Evolutionary conservation across 2,888 invertebrate genomes (phyloP).

Genomic region (Liposcelis brunnea): DNA sequence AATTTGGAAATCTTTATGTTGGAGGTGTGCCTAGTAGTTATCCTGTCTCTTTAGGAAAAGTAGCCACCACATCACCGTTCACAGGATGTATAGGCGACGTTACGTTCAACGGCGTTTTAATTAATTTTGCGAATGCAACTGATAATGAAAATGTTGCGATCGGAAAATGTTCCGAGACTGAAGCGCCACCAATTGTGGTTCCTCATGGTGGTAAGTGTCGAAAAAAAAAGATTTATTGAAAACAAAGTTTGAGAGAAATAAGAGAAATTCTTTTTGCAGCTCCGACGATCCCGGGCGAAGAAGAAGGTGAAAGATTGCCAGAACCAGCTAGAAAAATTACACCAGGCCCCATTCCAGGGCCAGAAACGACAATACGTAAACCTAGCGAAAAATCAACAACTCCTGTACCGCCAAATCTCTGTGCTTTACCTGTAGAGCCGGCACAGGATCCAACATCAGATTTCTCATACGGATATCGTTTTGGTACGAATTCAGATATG

Average conservation of each 20-base stretch:
- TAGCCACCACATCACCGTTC: constrained; percentile 46
- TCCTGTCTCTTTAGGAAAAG: constrained; percentile 31
- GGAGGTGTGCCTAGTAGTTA: constrained; percentile 62
- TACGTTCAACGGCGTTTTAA: constrained; percentile 62
- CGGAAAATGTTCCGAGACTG: constrained; percentile 37
- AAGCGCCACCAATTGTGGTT: constrained; percentile 15
- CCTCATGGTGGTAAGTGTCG: constrained; percentile 2
- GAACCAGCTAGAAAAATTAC: constrained; percentile 16
- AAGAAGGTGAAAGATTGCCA: constrained; percentile 16
- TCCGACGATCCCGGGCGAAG: constrained; percentile 15
- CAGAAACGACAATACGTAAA: too few relatives aligned
- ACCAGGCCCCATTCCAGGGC: constrained; percentile 17
- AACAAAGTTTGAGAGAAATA: constrained; percentile 12
- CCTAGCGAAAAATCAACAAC: constrained; percentile 16
- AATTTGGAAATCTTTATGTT: constrained; percentile 52
- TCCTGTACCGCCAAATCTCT: constrained; percentile 24
- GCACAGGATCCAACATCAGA: constrained; percentile 30
- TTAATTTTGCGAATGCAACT: constrained; percentile 56
- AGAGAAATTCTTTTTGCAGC: constrained; percentile 11
- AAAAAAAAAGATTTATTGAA: constrained; percentile 12
- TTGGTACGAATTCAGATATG: too few relatives aligned
- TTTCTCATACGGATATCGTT: too few relatives aligned
- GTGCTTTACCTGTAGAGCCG: constrained; percentile 36
- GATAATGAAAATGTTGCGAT: constrained; percentile 40
- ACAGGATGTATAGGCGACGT: constrained; percentile 87